Evolutionary conservation across 2,888 invertebrate species (phyloP), one percentile per base, ranked within the genome.

Genomic region (Lumbricus terrestris): DNA sequence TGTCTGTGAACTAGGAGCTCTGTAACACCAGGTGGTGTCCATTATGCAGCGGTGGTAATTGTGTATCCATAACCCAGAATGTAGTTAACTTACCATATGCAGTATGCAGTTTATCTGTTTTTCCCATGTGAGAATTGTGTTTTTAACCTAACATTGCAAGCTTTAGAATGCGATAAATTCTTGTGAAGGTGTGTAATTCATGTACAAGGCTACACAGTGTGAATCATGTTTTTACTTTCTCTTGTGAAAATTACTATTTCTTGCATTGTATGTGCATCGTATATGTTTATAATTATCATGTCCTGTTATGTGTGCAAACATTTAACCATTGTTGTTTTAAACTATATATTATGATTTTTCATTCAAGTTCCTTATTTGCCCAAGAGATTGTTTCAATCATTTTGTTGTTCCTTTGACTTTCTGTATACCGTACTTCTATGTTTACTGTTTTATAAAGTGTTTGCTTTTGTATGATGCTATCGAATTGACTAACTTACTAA

Each of bases 61-160:
- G n/a, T 69, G 69, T 69, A n/a, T 69, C 69, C 69, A 69, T 69
- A 69, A 69, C 69, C 69, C 29, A 69, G n/a, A n/a, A 69, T 69
- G 69, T 69, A 69, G 29, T 69, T 29, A 69, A n/a, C 29, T 3
- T 69, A 69, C 29, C 69, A 69, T 29, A 69, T 69, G 69, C 54
- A 3, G 29, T 54, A 29, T 23, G 15, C 23, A 47, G 47, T 47
- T 47, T 47, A 23, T 47, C 47, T 47, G 47, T 47, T 47, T 47
- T 11, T 23, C 47, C 23, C 23, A 69, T 69, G 8, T 8, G 69
- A 8, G 0, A n/a, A 8, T 69, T 11, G 6, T 69, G 29, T n/a
- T 29, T 69, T 16, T 11, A 69, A 69, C 69, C n/a, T 69, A 47
- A 47, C 47, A 20, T n/a, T n/a, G n/a, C 47, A 47, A 47, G 23